Percentiles rank a stretch among this genome's conserved stretches.
These are phyloP conservation scores for human DNA, from an alignment of 2,113 vertebrate species.

Conservation along the genomic window GRCh38 chr17:4236001-4236500, in stretches of 20 bases:
- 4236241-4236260: neutral
- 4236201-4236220: neutral
- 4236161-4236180: neutral
- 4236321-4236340: neutral
- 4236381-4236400: neutral
- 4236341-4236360: neutral
- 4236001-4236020: neutral
- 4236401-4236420: slow-evolving; percentile 18
- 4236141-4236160: neutral
- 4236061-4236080: neutral
- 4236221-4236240: neutral
- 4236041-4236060: neutral
- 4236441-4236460: slow-evolving; percentile 20
- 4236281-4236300: neutral
- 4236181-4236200: neutral
- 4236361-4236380: neutral
- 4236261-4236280: neutral
- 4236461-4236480: neutral
- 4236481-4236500: neutral
- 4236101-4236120: neutral
- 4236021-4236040: neutral
- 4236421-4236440: neutral
- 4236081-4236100: neutral
- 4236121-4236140: neutral
- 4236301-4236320: neutral